Conservation (phyloP, 2,113 vertebrate genomes). For the Azemiops feae region DNA sequence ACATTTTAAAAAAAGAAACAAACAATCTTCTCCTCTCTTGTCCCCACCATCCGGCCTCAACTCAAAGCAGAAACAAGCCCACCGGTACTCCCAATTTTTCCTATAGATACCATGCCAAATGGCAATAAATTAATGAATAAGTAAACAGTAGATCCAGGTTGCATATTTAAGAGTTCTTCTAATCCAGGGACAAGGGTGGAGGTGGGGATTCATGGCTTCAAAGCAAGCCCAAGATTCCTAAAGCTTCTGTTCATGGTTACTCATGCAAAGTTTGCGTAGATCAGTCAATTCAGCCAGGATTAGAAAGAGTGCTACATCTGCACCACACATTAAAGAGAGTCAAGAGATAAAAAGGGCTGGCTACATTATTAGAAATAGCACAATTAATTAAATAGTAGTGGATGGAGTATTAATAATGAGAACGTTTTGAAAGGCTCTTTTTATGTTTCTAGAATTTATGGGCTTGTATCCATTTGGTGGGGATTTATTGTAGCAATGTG, state of each 20-base stretch:
- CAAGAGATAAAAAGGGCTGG: slow-evolving; percentile 15
- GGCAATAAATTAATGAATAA: slow-evolving; percentile 4
- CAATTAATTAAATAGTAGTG: slow-evolving; percentile 20
- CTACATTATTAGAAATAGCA: slow-evolving; percentile 21
- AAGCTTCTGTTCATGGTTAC: slow-evolving; percentile 30
- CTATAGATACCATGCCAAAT: neutral
- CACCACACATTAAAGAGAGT: slow-evolving; percentile 2
- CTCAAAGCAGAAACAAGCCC: slow-evolving; percentile 9
- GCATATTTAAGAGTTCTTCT: slow-evolving; percentile 13
- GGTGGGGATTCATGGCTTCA: slow-evolving; percentile 24
- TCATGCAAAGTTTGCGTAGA: slow-evolving; percentile 19
- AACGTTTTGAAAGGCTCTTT: neutral
- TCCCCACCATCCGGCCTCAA: neutral
- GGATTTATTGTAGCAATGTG: neutral
- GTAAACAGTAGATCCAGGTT: slow-evolving; percentile 26
- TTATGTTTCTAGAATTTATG: neutral
- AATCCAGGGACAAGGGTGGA: neutral
- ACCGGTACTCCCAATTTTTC: slow-evolving; percentile 4
- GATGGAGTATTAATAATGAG: neutral
- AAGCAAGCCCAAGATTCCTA: slow-evolving; percentile 25
- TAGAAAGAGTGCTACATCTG: slow-evolving; percentile 14
- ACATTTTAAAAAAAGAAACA: neutral
- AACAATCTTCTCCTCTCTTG: neutral
- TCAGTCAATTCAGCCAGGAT: slow-evolving; percentile 36
- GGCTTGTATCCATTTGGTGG: neutral